phyloP scores from a whole-genome alignment of 2,113 vertebrate species.

The Danio rerio region DNA sequence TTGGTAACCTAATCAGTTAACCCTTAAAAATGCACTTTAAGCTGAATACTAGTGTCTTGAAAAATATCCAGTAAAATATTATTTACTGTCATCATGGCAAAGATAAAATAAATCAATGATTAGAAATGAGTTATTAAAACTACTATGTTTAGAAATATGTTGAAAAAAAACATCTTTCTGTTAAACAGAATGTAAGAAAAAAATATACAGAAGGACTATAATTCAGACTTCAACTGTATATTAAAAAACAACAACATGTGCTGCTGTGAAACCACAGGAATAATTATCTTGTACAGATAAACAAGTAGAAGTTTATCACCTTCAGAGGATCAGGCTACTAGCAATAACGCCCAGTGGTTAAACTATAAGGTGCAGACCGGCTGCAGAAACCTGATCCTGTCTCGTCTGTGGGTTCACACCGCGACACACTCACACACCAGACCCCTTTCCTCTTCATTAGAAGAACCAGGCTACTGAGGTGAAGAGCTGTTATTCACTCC shows the following conservation, averaged over 20 bases:
- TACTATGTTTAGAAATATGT: no score
- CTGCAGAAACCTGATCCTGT: slow-evolving; percentile 58
- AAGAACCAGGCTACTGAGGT: slow-evolving; percentile 61
- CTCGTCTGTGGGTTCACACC: slow-evolving; percentile 35
- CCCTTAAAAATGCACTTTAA: no score
- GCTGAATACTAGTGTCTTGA: no score
- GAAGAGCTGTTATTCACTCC: slow-evolving; percentile 47
- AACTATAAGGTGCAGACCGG: slow-evolving; percentile 25
- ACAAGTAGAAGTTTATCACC: not conserved
- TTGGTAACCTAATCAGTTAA: no score
- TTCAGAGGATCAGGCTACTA: slow-evolving; percentile 38
- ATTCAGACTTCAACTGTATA: no score
- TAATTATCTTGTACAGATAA: not conserved
- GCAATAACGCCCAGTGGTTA: slow-evolving; percentile 54
- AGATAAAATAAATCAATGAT: no score
- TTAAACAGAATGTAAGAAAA: no score
- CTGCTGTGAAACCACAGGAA: not conserved
- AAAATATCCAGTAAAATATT: no score
- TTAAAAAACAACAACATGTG: not conserved
- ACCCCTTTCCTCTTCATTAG: slow-evolving; percentile 67
- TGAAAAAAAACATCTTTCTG: no score
- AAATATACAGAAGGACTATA: no score
- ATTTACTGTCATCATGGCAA: no score
- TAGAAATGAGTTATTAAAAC: no score
- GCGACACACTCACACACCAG: slow-evolving; percentile 54